These are phyloP conservation scores for Acipenser oxyrinchus DNA, from an alignment of 2,797 vertebrate species.

Conservation along the genomic window DNA sequence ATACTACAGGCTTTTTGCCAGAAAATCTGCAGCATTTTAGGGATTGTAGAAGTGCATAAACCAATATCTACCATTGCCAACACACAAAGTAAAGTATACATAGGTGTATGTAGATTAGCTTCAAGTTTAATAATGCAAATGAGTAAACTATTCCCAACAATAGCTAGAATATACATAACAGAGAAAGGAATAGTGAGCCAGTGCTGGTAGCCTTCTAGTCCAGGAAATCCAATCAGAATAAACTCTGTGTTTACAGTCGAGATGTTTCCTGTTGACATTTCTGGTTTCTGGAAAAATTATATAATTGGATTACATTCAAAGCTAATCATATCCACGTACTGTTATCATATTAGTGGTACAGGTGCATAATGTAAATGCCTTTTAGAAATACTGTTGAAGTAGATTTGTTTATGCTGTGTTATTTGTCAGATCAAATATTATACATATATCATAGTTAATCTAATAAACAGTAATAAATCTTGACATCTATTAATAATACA, in stretches of 20 bases:
- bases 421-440: no score
- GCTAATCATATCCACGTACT: no score
- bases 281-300: not conserved
- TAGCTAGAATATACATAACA: slow-evolving; percentile 28
- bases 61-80: slow-evolving; percentile 32
- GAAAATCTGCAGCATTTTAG: slow-evolving; percentile 30
- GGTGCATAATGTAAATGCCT: no score
- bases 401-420: no score
- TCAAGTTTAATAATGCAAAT: slow-evolving; percentile 21
- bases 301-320: no score
- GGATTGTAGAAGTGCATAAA: slow-evolving; percentile 32
- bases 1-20: slow-evolving; percentile 23
- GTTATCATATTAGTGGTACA: no score
- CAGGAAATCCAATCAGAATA: slow-evolving; percentile 31
- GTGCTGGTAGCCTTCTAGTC: slow-evolving; percentile 22
- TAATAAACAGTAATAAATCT: no score
- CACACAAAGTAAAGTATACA: slow-evolving; percentile 37
- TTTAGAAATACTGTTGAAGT: no score
- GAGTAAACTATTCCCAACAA: slow-evolving; percentile 30
- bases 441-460: no score
- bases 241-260: not conserved
- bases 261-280: not conserved
- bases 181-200: slow-evolving; percentile 35
- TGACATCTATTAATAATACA: no score
- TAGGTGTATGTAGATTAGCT: slow-evolving; percentile 27